phyloP scores from a whole-genome alignment of 2,888 invertebrate genomes.

The Xanthorhoe designata region DNA sequence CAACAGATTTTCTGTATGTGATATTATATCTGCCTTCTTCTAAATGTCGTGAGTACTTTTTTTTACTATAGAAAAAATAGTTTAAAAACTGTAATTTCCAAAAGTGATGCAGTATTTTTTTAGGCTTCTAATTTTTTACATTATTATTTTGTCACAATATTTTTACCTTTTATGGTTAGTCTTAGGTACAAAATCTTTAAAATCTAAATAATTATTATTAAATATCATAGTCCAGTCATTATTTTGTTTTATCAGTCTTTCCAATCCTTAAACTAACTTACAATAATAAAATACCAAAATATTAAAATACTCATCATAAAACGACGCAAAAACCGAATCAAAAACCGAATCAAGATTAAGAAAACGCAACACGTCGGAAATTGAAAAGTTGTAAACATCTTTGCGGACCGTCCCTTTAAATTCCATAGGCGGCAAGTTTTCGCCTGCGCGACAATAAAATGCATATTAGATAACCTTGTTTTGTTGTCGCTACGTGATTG shows the following conservation, averaged over 20 bases:
- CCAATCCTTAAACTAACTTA: background rate
- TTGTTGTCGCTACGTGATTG: constrained; percentile 81
- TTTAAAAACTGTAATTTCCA: too few species aligned
- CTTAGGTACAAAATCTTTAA: background rate
- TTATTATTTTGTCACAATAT: too few species aligned
- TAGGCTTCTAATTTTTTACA: too few species aligned
- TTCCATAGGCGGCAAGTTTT: constrained; percentile 57
- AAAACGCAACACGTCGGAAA: background rate
- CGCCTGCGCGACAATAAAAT: constrained; percentile 77
- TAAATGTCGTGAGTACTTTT: too few species aligned
- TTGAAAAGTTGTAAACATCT: constrained; percentile 37
- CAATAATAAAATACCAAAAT: background rate
- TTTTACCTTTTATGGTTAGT: too few species aligned
- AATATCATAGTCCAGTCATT: too few species aligned
- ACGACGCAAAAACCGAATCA: background rate
- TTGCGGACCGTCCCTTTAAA: constrained; percentile 58
- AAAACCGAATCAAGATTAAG: background rate
- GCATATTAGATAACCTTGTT: constrained; percentile 83
- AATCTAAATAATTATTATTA: background rate
- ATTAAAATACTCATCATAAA: background rate
- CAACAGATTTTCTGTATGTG: constrained; percentile 25
- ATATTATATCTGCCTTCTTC: too few species aligned
- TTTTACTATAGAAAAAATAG: too few species aligned
- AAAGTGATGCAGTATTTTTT: too few species aligned
- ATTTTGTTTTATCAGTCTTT: background rate